phyloP scores from a whole-genome alignment of 2,888 invertebrate genomes.

The Euphydryas editha region DNA sequence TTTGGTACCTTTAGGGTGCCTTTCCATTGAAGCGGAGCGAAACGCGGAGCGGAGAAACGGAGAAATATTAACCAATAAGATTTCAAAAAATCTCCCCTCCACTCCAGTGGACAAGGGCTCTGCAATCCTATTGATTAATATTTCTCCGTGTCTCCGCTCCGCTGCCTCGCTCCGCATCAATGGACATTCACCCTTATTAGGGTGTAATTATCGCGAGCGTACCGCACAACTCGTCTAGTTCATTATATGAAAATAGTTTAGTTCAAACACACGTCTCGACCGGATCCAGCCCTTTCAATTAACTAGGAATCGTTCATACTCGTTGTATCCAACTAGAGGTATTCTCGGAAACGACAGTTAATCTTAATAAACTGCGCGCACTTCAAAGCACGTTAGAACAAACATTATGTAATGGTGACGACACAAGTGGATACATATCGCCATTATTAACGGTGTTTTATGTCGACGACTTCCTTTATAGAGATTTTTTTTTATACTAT shows the following conservation, averaged over 20 bases:
- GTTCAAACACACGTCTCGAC: constrained; percentile 3
- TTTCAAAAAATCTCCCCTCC: no score
- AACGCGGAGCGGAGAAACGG: no score
- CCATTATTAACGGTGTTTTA: not conserved
- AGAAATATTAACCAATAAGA: no score
- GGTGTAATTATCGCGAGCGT: no score
- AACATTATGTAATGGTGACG: not conserved
- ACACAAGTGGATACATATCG: not conserved
- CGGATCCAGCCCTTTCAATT: constrained; percentile 6
- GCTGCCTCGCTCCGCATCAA: no score
- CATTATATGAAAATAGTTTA: not conserved
- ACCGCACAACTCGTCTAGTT: no score
- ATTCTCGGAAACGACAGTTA: constrained; percentile 48
- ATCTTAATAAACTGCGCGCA: constrained; percentile 51
- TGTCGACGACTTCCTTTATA: not conserved
- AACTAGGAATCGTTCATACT: not conserved
- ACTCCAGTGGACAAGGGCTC: no score
- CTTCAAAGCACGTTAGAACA: constrained; percentile 44
- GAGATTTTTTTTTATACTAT: not conserved
- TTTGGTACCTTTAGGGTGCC: no score
- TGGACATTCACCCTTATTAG: no score
- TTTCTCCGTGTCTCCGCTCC: no score
- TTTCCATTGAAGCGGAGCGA: no score
- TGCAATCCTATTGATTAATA: no score
- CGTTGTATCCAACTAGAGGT: constrained; percentile 21